Conservation (phyloP, 2,113 vertebrate species). For the Ictalurus punctatus region DNA sequence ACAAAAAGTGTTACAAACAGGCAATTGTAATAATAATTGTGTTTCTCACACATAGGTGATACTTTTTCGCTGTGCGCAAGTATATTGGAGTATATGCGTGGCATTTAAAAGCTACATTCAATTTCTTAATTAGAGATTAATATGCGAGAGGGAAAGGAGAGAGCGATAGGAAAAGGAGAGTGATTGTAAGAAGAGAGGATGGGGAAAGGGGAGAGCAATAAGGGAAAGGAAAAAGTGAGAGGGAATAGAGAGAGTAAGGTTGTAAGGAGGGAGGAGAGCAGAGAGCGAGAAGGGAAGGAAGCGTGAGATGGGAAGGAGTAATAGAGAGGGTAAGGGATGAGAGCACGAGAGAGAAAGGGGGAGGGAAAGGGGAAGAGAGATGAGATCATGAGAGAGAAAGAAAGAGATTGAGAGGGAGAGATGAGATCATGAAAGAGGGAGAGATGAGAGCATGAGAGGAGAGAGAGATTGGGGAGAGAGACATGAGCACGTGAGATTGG, state of each 20-base stretch:
- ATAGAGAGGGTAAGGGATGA: background rate
- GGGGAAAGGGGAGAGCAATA: background rate
- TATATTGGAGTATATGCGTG: too few relatives aligned
- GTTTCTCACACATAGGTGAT: background rate
- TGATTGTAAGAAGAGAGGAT: background rate
- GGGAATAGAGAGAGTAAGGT: background rate
- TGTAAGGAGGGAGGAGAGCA: background rate
- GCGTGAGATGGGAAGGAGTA: background rate
- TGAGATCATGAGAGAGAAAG: too few relatives aligned
- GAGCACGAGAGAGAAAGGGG: background rate
- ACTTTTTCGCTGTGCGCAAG: background rate
- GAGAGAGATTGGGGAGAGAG: background rate
- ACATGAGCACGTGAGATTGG: too few relatives aligned
- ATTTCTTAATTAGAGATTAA: background rate
- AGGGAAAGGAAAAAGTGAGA: background rate
- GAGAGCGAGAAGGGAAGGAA: background rate
- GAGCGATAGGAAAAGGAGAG: background rate
- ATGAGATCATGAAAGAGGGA: background rate
- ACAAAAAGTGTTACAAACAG: background rate
- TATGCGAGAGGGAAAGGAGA: background rate
- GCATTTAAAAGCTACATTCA: background rate
- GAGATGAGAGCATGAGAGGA: background rate
- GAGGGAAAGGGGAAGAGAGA: background rate
- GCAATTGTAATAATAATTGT: background rate
- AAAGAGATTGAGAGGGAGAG: background rate